phyloP scores from a whole-genome alignment of 2,888 invertebrate genomes.

The Caradrina clavipalpis region DNA sequence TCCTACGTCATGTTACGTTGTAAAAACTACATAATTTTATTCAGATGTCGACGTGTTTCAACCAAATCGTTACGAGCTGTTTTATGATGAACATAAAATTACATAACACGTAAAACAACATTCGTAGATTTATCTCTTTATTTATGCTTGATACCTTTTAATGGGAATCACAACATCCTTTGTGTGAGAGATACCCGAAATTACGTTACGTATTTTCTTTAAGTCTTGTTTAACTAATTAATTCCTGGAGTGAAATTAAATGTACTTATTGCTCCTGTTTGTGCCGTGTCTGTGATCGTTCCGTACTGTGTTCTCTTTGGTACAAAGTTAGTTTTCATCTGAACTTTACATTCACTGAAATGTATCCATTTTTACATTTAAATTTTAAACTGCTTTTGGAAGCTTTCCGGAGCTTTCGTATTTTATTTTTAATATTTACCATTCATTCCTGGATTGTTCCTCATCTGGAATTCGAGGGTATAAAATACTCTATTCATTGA shows the following conservation, averaged over 20 bases:
- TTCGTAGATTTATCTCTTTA: constrained; percentile 49
- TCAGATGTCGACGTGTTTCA: constrained; percentile 38
- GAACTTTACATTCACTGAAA: constrained; percentile 42
- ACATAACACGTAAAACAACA: constrained; percentile 22
- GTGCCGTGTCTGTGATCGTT: constrained; percentile 42
- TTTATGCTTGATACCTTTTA: constrained; percentile 49
- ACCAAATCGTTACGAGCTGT: constrained; percentile 31
- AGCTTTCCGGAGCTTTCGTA: constrained; percentile 31
- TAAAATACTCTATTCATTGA: constrained; percentile 27
- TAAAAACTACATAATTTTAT: constrained; percentile 41
- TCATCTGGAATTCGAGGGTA: not conserved
- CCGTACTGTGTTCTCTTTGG: constrained; percentile 26
- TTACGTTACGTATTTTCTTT: constrained; percentile 67
- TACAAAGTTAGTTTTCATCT: constrained; percentile 44
- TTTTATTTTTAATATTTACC: constrained; percentile 32
- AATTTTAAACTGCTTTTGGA: constrained; percentile 42
- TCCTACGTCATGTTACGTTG: constrained; percentile 26
- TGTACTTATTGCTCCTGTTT: constrained; percentile 62
- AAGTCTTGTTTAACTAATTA: constrained; percentile 65
- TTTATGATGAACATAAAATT: constrained; percentile 47
- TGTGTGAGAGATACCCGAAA: constrained; percentile 61
- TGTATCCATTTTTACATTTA: constrained; percentile 44
- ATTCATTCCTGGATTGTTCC: not conserved
- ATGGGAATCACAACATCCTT: constrained; percentile 63
- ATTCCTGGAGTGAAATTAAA: constrained; percentile 66